Conservation (phyloP, 2,797 vertebrate genomes). For the Lerista edwardsae region DNA sequence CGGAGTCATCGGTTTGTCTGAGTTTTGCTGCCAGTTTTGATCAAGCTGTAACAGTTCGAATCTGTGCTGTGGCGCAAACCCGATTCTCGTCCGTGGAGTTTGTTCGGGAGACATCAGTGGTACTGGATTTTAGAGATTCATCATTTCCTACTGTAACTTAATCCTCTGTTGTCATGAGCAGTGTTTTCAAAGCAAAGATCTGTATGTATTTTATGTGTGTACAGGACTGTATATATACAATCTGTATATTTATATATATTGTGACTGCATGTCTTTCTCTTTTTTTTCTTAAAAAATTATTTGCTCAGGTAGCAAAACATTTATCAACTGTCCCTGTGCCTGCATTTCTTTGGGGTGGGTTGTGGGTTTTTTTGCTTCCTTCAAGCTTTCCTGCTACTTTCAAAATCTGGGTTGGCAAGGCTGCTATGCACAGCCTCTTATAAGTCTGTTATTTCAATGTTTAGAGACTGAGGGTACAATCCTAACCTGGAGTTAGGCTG, state of each 20-base stretch:
- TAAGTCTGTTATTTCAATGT: neutral
- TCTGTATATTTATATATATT: slow-evolving; percentile 7
- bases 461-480: too few species aligned
- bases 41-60: neutral
- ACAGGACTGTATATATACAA: slow-evolving; percentile 5
- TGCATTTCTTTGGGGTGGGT: neutral
- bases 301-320: slow-evolving; percentile 6
- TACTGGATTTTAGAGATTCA: slow-evolving; percentile 8
- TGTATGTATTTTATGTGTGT: slow-evolving; percentile 3
- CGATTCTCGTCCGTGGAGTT: neutral
- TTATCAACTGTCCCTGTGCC: neutral
- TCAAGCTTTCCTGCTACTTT: neutral
- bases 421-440: neutral
- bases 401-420: neutral
- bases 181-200: slow-evolving; percentile 24
- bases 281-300: neutral
- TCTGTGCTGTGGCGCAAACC: too few species aligned
- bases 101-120: neutral
- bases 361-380: too few species aligned
- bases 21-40: neutral
- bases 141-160: neutral
- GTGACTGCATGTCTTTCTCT: neutral
- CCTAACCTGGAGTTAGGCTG: too few species aligned
- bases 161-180: neutral
- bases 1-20: neutral